Percentiles rank a stretch among this genome's conserved stretches.
These are phyloP conservation scores for Ibycter americanus DNA, from an alignment of 2,797 vertebrate genomes.

Conservation along the genomic window DNA sequence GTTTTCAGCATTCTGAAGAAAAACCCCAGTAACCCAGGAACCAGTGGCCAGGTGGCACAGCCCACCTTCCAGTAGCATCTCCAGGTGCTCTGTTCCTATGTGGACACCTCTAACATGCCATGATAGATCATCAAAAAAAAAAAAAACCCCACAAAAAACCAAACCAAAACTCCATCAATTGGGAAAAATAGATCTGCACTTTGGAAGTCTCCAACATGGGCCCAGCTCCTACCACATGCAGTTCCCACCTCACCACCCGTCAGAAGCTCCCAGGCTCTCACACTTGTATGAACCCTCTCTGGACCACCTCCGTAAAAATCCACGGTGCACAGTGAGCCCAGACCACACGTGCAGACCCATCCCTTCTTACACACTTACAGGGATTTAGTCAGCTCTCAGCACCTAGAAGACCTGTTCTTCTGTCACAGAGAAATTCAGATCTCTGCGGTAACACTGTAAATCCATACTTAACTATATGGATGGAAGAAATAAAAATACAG, in stretches of 20 bases:
- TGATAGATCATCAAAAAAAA: background rate
- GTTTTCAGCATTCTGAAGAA: background rate
- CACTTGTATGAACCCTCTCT: background rate
- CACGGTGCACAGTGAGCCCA: background rate
- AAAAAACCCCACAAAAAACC: no score
- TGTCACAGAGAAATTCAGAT: background rate
- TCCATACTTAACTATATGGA: background rate
- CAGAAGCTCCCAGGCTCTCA: background rate
- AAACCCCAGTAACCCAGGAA: background rate
- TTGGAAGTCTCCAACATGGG: accelerated
- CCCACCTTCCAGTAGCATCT: background rate
- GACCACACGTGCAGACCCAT: background rate
- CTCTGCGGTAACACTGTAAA: background rate
- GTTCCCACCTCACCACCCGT: background rate
- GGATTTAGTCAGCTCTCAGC: background rate
- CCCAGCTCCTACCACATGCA: background rate
- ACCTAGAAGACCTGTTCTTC: background rate
- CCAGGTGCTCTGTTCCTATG: accelerated
- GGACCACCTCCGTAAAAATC: background rate
- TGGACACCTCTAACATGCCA: background rate
- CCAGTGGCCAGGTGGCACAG: background rate
- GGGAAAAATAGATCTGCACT: accelerated
- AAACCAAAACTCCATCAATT: background rate
- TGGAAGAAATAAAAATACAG: background rate
- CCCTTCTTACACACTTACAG: background rate